These are phyloP conservation scores for Sebastes vulpes DNA, from an alignment of 2,797 vertebrate species.

Conservation along the genomic window DNA sequence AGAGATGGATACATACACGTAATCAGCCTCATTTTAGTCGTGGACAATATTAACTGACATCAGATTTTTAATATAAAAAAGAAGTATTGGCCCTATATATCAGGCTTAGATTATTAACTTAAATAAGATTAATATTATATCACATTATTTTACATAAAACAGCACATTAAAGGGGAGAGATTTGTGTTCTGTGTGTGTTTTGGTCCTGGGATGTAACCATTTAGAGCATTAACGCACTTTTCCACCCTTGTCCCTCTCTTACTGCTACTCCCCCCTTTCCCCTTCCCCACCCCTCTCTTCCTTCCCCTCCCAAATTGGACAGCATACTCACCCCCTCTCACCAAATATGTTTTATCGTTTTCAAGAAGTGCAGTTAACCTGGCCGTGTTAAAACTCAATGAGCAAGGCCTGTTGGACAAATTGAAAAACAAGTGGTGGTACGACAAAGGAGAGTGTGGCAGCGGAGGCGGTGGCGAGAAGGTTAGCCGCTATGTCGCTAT, in stretches of 20 bases:
- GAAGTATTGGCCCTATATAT: accelerated
- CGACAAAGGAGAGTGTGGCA: constrained; percentile 99
- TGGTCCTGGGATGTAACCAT: constrained; percentile 34
- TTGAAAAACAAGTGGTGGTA: constrained; percentile 99
- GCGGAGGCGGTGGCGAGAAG: constrained; percentile 99
- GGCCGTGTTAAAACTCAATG: constrained; percentile 99
- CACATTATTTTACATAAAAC: not conserved
- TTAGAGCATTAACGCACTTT: constrained; percentile 85
- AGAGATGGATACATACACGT: not conserved
- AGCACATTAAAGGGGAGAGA: constrained; percentile 15
- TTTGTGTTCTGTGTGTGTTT: constrained; percentile 48
- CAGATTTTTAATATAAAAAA: too few relatives aligned
- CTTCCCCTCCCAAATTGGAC: constrained; percentile 73
- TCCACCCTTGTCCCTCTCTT: constrained; percentile 92
- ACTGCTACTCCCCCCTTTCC: constrained; percentile 61
- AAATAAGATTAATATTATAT: not conserved
- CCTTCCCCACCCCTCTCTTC: not conserved
- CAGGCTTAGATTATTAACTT: not conserved
- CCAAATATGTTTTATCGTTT: constrained; percentile 99
- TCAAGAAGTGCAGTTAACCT: constrained; percentile 99
- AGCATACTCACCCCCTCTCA: constrained; percentile 95
- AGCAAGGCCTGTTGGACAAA: constrained; percentile 99
- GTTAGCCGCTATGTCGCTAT: constrained; percentile 95
- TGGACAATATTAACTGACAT: not conserved
- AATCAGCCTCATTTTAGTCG: not conserved